A percentile compares a stretch with the other conserved stretches of the same genome.
These are phyloP conservation scores for Isichthys henryi DNA, from an alignment of 2,113 vertebrate genomes.

Conservation along the genomic window DNA sequence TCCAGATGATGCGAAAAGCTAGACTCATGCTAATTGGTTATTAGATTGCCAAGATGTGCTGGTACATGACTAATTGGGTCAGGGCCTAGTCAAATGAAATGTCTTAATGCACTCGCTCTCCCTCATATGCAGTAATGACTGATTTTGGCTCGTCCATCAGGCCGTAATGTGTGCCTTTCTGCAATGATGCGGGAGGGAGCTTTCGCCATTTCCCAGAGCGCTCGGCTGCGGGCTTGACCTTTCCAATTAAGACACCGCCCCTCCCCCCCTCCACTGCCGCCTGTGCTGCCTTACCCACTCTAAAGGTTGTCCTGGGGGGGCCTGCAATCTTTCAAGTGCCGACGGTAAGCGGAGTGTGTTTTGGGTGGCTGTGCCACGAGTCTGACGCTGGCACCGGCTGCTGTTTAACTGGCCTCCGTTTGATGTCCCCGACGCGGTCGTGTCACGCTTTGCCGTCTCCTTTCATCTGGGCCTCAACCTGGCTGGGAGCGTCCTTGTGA, in stretches of 20 bases:
- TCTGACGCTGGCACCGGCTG: background rate
- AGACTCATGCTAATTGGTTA: conserved; percentile 77
- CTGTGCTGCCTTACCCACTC: background rate
- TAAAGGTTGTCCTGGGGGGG: background rate
- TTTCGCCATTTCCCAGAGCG: background rate
- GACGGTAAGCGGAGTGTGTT: background rate
- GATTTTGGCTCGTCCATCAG: conserved; percentile 23
- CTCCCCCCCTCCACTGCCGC: background rate
- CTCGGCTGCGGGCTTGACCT: conserved; percentile 37
- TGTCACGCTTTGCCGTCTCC: background rate
- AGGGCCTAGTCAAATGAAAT: conserved; percentile 55
- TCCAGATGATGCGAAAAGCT: conserved; percentile 53
- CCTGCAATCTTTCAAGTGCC: background rate
- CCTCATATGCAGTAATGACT: conserved; percentile 32
- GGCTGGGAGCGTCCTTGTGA: background rate
- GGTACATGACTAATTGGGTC: conserved; percentile 59
- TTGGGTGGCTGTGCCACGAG: background rate
- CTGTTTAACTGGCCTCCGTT: background rate
- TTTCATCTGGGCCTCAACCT: conserved; percentile 15
- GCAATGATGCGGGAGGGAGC: background rate
- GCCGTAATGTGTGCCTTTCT: background rate
- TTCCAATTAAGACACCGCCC: conserved; percentile 18
- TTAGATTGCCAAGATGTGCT: conserved; percentile 59
- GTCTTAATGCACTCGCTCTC: conserved; percentile 43
- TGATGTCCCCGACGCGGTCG: background rate